Evolutionary conservation across 2,888 invertebrate species (phyloP).

Genomic region (Hypomecis atomaria): DNA sequence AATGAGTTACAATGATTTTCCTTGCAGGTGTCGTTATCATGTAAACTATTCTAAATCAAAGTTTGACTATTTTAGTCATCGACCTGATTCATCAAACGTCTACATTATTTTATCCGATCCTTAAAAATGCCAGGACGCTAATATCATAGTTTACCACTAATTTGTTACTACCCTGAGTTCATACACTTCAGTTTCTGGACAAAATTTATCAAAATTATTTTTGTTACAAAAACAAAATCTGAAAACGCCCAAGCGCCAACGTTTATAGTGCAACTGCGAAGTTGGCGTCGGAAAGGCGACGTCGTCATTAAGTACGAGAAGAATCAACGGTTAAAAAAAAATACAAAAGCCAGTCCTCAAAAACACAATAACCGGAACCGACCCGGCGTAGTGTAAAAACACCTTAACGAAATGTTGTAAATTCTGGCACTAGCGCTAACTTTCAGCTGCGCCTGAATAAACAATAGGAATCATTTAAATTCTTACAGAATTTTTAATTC

Average conservation of each 20-base stretch:
- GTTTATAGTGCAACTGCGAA: neutral
- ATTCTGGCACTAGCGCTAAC: neutral
- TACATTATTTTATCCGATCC: too few relatives aligned
- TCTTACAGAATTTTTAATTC: too few relatives aligned
- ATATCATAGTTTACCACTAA: too few relatives aligned
- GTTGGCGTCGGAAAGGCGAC: constrained; percentile 5
- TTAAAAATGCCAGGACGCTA: too few relatives aligned
- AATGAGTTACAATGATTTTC: too few relatives aligned
- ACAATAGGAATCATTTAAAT: too few relatives aligned
- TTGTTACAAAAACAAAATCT: neutral
- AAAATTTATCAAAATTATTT: neutral
- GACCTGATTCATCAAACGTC: too few relatives aligned
- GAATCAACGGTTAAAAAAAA: constrained; percentile 15
- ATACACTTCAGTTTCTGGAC: too few relatives aligned
- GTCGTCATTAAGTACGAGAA: constrained; percentile 11
- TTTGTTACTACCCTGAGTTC: too few relatives aligned
- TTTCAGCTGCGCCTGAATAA: neutral
- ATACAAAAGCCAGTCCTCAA: constrained; percentile 19
- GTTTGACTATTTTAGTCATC: too few relatives aligned
- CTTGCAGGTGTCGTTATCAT: too few relatives aligned
- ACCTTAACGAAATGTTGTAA: constrained; percentile 9
- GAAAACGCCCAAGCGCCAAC: neutral
- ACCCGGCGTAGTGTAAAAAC: constrained; percentile 9
- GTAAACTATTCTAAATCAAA: too few relatives aligned
- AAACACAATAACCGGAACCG: constrained; percentile 16